A percentile compares a stretch with the other conserved stretches of the same genome.
These are phyloP conservation scores for Phalacrocorax aristotelis DNA, from an alignment of 2,113 vertebrate genomes.

Conservation along the genomic window DNA sequence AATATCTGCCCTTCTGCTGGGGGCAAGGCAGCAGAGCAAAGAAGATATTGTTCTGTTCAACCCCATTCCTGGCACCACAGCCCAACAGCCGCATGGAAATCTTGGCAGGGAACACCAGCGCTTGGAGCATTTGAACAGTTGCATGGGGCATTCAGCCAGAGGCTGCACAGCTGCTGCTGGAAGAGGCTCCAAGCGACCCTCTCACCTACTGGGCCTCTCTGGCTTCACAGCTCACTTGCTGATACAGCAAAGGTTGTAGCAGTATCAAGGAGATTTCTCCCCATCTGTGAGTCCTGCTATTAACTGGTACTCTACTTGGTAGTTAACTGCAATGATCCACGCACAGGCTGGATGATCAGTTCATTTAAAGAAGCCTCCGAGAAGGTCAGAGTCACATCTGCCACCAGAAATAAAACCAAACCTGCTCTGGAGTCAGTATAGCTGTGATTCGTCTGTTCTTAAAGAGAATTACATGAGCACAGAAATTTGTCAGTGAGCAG, in stretches of 20 bases:
- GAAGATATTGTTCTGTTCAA: neutral
- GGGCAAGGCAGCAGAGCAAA: constrained; percentile 12
- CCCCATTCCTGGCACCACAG: neutral
- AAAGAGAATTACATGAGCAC: neutral
- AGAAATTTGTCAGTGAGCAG: constrained; percentile 15
- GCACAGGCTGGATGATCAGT: neutral
- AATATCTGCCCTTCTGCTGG: neutral
- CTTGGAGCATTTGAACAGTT: neutral
- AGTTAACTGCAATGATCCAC: neutral
- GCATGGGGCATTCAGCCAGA: neutral
- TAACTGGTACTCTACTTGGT: neutral
- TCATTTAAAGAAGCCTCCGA: neutral
- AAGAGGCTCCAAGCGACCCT: neutral
- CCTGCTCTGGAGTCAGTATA: neutral
- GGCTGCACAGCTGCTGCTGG: constrained; percentile 27
- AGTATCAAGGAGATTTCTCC: neutral
- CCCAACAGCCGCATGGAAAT: neutral
- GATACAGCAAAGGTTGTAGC: neutral
- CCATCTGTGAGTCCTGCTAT: neutral
- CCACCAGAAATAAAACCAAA: neutral
- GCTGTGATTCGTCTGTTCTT: neutral
- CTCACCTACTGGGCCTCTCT: neutral
- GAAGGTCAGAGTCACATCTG: neutral
- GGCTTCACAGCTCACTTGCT: neutral
- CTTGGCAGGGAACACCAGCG: neutral